phyloP scores from a whole-genome alignment of 2,888 invertebrate genomes.

The Ormyrus thymus region DNA sequence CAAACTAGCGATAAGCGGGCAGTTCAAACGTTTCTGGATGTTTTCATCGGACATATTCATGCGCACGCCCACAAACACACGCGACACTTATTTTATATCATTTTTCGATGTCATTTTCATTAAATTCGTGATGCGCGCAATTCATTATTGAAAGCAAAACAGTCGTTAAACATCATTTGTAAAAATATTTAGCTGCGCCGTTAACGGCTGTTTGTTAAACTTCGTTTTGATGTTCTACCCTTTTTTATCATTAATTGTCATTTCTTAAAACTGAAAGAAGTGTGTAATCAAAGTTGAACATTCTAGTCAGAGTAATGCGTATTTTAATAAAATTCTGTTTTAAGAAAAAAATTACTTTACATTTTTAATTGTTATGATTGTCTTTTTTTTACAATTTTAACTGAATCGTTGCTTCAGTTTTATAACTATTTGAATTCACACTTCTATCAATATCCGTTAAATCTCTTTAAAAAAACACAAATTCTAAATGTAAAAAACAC shows the following conservation, averaged over 20 bases:
- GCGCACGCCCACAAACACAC: neutral
- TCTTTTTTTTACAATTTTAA: neutral
- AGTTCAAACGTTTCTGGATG: conserved; percentile 48
- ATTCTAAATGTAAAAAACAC: conserved; percentile 7
- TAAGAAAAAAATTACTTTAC: neutral
- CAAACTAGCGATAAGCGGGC: conserved; percentile 28
- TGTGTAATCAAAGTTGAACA: conserved; percentile 1
- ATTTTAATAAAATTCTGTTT: neutral
- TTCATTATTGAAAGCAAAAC: neutral
- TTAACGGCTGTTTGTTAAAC: conserved; percentile 2
- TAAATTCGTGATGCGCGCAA: conserved; percentile 1
- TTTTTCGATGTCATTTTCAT: conserved; percentile 5
- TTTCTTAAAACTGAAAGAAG: conserved; percentile 5
- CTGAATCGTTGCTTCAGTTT: neutral
- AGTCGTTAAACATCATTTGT: conserved; percentile 12
- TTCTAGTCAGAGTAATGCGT: neutral
- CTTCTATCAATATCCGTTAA: conserved; percentile 16
- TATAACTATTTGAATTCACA: neutral
- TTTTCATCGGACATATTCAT: neutral
- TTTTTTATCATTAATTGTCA: neutral
- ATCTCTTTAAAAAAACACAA: neutral
- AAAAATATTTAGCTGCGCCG: neutral
- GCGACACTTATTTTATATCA: neutral
- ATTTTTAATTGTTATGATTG: no score
- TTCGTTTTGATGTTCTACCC: neutral